Conservation (phyloP, 2,113 vertebrate species). For the Ceuthmochares aereus region DNA sequence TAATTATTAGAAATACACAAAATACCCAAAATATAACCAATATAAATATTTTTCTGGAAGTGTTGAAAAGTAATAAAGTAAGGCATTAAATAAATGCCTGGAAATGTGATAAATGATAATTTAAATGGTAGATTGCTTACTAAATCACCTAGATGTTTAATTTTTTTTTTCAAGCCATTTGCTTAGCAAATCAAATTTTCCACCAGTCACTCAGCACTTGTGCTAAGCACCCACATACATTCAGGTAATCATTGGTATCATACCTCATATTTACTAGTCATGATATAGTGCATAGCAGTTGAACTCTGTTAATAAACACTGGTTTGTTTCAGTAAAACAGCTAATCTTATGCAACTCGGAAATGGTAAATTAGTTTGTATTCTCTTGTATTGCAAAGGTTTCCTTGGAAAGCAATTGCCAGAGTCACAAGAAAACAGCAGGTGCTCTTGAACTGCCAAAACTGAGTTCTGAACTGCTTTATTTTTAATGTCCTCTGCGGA, state of each 20-base stretch:
- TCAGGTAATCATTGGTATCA: constrained; percentile 57
- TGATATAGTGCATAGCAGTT: background rate
- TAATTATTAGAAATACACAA: background rate
- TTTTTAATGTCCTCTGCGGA: background rate
- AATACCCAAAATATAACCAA: background rate
- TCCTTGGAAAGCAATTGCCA: constrained; percentile 61
- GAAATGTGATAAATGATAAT: constrained; percentile 24
- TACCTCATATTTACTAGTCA: constrained; percentile 32
- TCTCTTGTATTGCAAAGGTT: constrained; percentile 34
- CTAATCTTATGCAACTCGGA: constrained; percentile 37
- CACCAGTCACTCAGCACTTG: constrained; percentile 60
- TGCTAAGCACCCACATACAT: constrained; percentile 50
- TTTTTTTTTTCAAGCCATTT: constrained; percentile 79
- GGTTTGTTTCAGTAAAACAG: constrained; percentile 39
- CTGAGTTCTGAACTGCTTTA: background rate
- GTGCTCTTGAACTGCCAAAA: background rate
- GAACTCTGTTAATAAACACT: constrained; percentile 24
- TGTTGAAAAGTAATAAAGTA: background rate
- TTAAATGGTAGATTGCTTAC: constrained; percentile 23
- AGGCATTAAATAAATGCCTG: background rate
- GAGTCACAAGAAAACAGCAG: constrained; percentile 35
- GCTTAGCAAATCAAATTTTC: constrained; percentile 64
- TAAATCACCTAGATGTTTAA: constrained; percentile 15
- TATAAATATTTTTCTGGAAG: background rate
- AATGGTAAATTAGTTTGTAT: constrained; percentile 37